These are phyloP conservation scores for Lasioglossum leucozonium DNA, from an alignment of 2,888 invertebrate species.

Conservation along the genomic window DNA sequence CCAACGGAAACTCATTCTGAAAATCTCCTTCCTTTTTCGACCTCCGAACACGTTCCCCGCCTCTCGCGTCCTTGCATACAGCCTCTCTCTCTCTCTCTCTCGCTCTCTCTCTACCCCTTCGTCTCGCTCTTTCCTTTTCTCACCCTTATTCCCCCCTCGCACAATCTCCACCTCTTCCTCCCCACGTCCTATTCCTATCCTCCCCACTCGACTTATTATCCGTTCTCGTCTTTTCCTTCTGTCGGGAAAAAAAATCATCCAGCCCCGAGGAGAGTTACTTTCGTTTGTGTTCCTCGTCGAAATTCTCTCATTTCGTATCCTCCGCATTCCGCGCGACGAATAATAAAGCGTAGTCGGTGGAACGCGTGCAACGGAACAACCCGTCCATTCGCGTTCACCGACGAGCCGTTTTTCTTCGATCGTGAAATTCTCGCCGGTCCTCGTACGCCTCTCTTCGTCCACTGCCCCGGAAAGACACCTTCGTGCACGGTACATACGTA, in stretches of 20 bases:
- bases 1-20: constrained; percentile 62
- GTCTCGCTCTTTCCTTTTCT: neutral
- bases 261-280: constrained; percentile 8
- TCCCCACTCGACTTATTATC: neutral
- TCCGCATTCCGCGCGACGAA: neutral
- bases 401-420: neutral
- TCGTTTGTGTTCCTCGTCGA: constrained; percentile 35
- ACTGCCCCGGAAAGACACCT: neutral
- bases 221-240: neutral
- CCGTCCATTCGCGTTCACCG: neutral
- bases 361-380: constrained; percentile 17
- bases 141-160: neutral
- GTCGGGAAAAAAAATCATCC: neutral
- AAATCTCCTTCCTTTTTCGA: constrained; percentile 38
- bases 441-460: neutral
- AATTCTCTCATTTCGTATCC: constrained; percentile 21
- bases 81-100: neutral
- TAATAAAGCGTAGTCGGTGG: neutral
- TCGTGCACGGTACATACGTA: neutral
- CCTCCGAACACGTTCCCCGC: neutral
- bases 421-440: neutral
- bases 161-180: neutral
- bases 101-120: constrained; percentile 8
- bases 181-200: neutral
- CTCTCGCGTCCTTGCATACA: neutral